Evolutionary conservation across 2,797 vertebrate species (phyloP), one percentile per base, ranked within the genome.

Genomic region (Austrolebias charrua): DNA sequence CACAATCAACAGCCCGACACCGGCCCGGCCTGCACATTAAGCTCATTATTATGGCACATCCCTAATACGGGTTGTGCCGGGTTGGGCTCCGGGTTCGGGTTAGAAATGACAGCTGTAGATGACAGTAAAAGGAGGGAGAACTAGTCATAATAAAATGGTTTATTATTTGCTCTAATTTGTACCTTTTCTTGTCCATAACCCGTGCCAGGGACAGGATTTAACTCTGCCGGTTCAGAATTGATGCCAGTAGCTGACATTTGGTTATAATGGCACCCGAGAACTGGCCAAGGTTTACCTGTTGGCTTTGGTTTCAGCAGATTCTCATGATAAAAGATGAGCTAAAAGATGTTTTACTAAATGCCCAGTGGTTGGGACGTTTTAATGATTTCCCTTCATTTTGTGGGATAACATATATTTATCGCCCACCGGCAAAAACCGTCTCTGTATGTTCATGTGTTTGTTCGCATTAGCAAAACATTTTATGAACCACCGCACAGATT

Each of bases 241-340:
- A 69, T 76, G 72, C 71, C 72, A 71, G 60, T 66, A 62, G 55
- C 66, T 78, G 76, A 59, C 72, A 62, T 83, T 78, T 55, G 61
- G 68, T 72, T 57, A 55, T 40, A 40, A 40, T 40, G 38, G 10
- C 38, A 40, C 4, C 59, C 77, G 69, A 50, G 70, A 76, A 53
- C 64, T 66, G 69, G 73, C 66, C 70, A 38, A 60, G 58, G 59
- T 60, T 59, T 64, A 60, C 43, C 60, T 69, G n/a, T 9, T 24
- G 57, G 70, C 79, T 85, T 75, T 47, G 73, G 48, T 60, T 60
- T 18, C 73, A 69, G 81, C 86, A 88, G 83, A 81, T 81, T 78
- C 80, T 66, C 58, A 79, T 68, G 63, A 64, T 55, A 65, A 50
- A 79, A 80, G 60, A 84, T 44, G 14, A 38, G 5, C 18, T 78